Conservation (phyloP, 2,797 vertebrate genomes). For the Vultur gryphus region DNA sequence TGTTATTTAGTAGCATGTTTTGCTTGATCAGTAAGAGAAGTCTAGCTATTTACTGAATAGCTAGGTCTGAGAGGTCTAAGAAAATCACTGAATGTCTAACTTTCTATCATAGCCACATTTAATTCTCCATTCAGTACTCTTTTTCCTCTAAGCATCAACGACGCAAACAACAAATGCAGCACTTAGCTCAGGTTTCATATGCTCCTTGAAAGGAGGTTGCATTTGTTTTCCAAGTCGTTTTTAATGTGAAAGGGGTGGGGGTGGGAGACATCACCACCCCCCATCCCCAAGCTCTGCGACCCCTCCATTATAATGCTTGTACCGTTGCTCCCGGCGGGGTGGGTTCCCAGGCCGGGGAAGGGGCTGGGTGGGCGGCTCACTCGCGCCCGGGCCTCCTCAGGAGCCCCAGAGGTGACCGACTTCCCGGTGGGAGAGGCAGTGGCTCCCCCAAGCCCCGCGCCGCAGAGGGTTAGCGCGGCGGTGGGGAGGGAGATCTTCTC, state of each 20-base stretch:
- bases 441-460: background rate
- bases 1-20: background rate
- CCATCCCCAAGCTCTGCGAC: background rate
- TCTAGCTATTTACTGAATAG: background rate
- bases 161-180: background rate
- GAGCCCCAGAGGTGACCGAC: no score
- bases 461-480: background rate
- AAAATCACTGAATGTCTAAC: background rate
- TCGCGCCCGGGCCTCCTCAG: background rate
- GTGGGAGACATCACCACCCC: background rate
- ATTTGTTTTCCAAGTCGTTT: background rate
- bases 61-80: fast-evolving
- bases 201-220: background rate
- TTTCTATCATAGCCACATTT: background rate
- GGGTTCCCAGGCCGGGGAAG: background rate
- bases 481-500: no score
- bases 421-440: background rate
- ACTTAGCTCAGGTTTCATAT: background rate
- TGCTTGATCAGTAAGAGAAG: background rate
- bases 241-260: fast-evolving
- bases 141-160: fast-evolving
- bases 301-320: fast-evolving
- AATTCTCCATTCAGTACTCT: background rate
- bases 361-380: background rate
- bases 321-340: background rate